phyloP scores from a whole-genome alignment of 2,888 invertebrate genomes.

The Spodoptera littoralis region DNA sequence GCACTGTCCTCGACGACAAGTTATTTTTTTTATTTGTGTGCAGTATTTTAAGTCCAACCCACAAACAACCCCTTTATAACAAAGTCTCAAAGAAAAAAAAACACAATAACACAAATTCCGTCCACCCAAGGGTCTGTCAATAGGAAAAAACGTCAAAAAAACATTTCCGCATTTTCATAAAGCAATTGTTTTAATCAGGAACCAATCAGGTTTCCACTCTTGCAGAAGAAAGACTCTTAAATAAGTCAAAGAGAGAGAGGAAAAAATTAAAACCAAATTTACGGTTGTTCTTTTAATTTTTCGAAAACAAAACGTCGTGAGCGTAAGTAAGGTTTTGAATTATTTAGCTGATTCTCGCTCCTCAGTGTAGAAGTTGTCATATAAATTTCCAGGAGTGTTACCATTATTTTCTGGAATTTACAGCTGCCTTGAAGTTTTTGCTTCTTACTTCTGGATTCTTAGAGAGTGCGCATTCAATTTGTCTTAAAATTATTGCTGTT shows the following conservation, averaged over 20 bases:
- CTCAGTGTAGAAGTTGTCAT: slow-evolving; percentile 53
- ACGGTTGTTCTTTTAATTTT: slow-evolving; percentile 55
- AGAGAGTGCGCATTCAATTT: slow-evolving; percentile 46
- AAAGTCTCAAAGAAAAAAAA: background rate
- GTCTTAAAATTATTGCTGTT: slow-evolving; percentile 14
- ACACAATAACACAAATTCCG: background rate
- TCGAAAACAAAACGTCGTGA: slow-evolving; percentile 28
- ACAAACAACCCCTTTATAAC: no score
- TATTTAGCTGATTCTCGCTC: slow-evolving; percentile 53
- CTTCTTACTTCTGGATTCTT: slow-evolving; percentile 52
- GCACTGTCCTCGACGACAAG: no score
- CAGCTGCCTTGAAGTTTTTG: slow-evolving; percentile 50
- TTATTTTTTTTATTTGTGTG: no score
- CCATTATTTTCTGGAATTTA: slow-evolving; percentile 60
- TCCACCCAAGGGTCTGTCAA: background rate
- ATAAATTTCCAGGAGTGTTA: slow-evolving; percentile 56
- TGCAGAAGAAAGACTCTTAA: slow-evolving; percentile 26
- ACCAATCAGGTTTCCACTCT: slow-evolving; percentile 13
- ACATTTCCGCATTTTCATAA: background rate
- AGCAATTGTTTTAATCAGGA: slow-evolving; percentile 11
- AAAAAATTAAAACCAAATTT: slow-evolving; percentile 57
- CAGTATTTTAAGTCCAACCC: no score
- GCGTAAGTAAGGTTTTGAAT: slow-evolving; percentile 43
- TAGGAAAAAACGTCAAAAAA: background rate
- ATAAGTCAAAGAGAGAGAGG: background rate